These are phyloP conservation scores for Nomada fabriciana DNA, from an alignment of 2,888 invertebrate genomes.

Conservation along the genomic window DNA sequence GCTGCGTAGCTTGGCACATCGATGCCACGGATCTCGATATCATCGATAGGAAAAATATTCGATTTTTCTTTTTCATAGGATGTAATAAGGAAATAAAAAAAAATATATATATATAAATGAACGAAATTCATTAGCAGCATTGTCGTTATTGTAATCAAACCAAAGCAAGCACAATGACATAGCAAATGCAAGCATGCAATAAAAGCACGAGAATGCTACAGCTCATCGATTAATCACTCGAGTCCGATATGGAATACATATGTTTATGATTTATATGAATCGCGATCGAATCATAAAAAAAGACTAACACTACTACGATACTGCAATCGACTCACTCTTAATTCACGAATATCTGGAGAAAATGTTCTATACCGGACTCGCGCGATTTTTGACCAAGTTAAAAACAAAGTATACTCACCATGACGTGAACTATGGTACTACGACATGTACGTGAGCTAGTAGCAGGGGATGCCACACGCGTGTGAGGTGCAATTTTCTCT, in stretches of 20 bases:
- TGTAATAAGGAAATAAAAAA: too few species aligned
- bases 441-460: conserved; percentile 76
- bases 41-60: not conserved
- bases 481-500: conserved; percentile 72
- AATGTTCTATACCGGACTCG: conserved; percentile 41
- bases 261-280: not conserved
- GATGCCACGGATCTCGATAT: not conserved
- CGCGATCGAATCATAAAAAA: not conserved
- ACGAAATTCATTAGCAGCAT: not conserved
- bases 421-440: conserved; percentile 76
- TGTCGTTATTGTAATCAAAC: conserved; percentile 37
- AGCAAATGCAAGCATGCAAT: conserved; percentile 56
- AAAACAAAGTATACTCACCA: conserved; percentile 82
- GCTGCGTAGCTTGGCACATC: not conserved
- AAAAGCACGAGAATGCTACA: conserved; percentile 36
- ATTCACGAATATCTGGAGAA: too few species aligned
- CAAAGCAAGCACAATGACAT: conserved; percentile 64
- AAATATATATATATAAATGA: not conserved
- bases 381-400: conserved; percentile 61
- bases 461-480: conserved; percentile 75
- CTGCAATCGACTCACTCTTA: too few species aligned
- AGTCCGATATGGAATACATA: conserved; percentile 41
- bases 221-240: conserved; percentile 22
- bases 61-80: not conserved
- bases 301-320: too few species aligned